Percentiles rank a stretch among this genome's conserved stretches.
phyloP scores from a whole-genome alignment of 2,113 vertebrate genomes.

The Eurypyga helias region DNA sequence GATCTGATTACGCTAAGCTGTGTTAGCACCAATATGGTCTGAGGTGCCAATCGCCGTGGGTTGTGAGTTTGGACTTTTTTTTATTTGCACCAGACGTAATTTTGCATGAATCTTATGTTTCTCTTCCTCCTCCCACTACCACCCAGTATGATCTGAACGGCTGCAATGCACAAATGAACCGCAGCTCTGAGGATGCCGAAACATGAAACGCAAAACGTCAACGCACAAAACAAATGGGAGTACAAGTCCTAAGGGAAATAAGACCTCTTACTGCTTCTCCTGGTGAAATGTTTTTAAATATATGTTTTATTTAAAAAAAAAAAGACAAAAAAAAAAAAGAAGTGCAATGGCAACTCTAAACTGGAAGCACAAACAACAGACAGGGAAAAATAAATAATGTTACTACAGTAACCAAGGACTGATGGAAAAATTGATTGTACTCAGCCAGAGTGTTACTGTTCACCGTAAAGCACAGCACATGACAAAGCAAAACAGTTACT shows the following conservation, averaged over 20 bases:
- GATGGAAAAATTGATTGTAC: slow-evolving; percentile 79
- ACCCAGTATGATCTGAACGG: slow-evolving; percentile 61
- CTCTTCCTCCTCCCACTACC: slow-evolving; percentile 43
- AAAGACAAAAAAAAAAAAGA: neutral
- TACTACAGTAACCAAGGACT: slow-evolving; percentile 78
- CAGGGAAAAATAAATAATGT: slow-evolving; percentile 78
- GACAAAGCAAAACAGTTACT: slow-evolving; percentile 77
- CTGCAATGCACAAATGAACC: slow-evolving; percentile 54
- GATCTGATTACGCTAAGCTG: slow-evolving; percentile 7
- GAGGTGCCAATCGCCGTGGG: slow-evolving; percentile 49
- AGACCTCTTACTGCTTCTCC: slow-evolving; percentile 71
- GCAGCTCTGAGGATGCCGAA: slow-evolving; percentile 67
- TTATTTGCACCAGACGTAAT: slow-evolving; percentile 48
- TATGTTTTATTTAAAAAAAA: slow-evolving; percentile 71
- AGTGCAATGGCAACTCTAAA: slow-evolving; percentile 79
- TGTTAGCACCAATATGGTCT: slow-evolving; percentile 74
- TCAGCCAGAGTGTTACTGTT: slow-evolving; percentile 79
- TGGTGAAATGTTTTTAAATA: slow-evolving; percentile 72
- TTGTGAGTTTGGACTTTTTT: neutral
- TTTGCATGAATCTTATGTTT: slow-evolving; percentile 7
- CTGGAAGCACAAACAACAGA: slow-evolving; percentile 77
- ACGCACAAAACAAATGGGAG: slow-evolving; percentile 72
- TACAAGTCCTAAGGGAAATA: slow-evolving; percentile 69
- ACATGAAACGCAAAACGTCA: slow-evolving; percentile 44
- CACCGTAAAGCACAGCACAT: slow-evolving; percentile 78